Evolutionary conservation across 92 coral and sea anemone species (phyloP), one percentile per base, ranked within the genome.

Genomic region (Epizoanthus illoricatus): DNA sequence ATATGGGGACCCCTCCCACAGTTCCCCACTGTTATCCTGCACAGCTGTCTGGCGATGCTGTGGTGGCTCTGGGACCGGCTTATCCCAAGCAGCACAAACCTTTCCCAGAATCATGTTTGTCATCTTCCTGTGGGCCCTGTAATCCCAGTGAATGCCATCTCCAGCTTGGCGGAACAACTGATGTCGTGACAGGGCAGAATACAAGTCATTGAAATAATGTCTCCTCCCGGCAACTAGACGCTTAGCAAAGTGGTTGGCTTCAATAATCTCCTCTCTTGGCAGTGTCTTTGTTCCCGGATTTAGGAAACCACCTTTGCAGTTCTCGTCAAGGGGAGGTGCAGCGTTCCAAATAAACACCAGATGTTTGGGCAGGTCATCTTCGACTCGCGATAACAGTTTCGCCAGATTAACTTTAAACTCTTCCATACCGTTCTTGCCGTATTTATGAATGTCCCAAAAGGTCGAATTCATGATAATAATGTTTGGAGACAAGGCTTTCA

Each of bases 141-240:
- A 81, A 7, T 89, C 92, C 98, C 98, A 95, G 36, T 95, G 98
- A 41, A 95, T 93, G 7, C 98, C 98, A 55, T 95, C 98, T 39
- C 71, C 91, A 0, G 92, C 97, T 79, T 93, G 95, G 5, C 65
- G 86, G 55, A 91, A 89, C 13, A 68, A 70, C 7, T 86, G 89
- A 16, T 71, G 81, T 12, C 73, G 19, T 33, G 73, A 71, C 64
- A 95, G 63, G 23, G 88, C 79, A 8, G 23, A 57, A 79, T 70
- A 89, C 57, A 95, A 66, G 45, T 95, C 97, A 69, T 93, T 80
- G 73, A 90, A 95, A 69, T 55, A 73, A 19, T 54, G 65, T 57
- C 71, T 86, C 20, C 58, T 57, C 19, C 68, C 45, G 5, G 75
- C 63, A 43, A 85, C 81, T 17, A 84, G 45, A 73, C 86, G 79